Conservation (phyloP, 1,140 invertebrate species). For the Sipha flava region DNA sequence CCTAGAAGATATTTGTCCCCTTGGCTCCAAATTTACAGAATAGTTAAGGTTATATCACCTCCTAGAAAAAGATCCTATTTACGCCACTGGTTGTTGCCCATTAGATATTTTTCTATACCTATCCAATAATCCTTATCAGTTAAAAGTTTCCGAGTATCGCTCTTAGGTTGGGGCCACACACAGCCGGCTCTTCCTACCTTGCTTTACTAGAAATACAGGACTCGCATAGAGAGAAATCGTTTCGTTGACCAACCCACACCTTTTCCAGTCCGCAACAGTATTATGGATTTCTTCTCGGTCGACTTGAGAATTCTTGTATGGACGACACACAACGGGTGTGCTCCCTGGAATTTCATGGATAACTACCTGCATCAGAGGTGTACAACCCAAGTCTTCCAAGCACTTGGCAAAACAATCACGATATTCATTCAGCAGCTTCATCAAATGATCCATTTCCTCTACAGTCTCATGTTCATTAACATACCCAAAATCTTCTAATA, state of each 20-base stretch:
- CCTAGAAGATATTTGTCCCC: no score
- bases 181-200: constrained; percentile 34
- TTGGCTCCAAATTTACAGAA: no score
- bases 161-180: no score
- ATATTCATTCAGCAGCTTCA: background rate
- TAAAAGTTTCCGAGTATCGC: no score
- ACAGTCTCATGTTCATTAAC: background rate
- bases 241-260: constrained; percentile 35
- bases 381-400: background rate
- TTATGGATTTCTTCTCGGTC: background rate
- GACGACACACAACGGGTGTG: background rate
- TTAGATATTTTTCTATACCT: no score
- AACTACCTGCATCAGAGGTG: background rate
- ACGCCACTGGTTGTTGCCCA: no score
- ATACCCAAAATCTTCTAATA: background rate
- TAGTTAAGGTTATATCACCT: no score
- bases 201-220: constrained; percentile 37
- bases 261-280: constrained; percentile 7
- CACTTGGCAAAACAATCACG: background rate
- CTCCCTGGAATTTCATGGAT: background rate
- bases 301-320: background rate
- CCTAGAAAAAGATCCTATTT: no score
- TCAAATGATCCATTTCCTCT: background rate
- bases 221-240: constrained; percentile 39
- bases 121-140: no score